Percentiles rank a stretch among this genome's conserved stretches.
These are phyloP conservation scores for Amyelois transitella DNA, from an alignment of 1,140 invertebrate species.

Conservation along the genomic window DNA sequence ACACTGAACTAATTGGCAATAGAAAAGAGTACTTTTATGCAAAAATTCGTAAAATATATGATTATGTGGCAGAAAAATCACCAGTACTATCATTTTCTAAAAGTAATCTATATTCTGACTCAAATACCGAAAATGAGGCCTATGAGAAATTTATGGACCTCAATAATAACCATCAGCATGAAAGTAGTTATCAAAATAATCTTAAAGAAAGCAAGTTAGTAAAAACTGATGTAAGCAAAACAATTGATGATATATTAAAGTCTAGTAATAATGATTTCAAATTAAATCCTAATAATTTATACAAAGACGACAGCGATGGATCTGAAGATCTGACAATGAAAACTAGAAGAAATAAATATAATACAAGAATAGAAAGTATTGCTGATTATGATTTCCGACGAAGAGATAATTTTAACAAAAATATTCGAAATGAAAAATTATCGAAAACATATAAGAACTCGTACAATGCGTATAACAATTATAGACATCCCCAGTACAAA, in stretches of 20 bases:
- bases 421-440: not conserved
- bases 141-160: not conserved
- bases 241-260: not conserved
- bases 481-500: not conserved
- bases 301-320: not conserved
- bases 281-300: not conserved
- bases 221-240: not conserved
- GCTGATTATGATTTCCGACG: not conserved
- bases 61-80: constrained; percentile 14
- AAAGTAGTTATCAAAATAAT: not conserved
- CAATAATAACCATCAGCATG: no score
- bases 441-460: not conserved
- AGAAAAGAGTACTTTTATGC: constrained; percentile 38
- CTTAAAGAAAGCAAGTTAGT: not conserved
- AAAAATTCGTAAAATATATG: constrained; percentile 48
- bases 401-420: not conserved
- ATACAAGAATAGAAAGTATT: not conserved
- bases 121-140: not conserved
- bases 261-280: not conserved
- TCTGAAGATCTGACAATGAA: not conserved
- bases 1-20: constrained; percentile 23
- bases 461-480: not conserved
- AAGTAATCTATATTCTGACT: not conserved
- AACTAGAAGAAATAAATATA: not conserved
- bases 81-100: not conserved